Conservation (phyloP, 2,113 vertebrate species). For the Cygnus buccinator region DNA sequence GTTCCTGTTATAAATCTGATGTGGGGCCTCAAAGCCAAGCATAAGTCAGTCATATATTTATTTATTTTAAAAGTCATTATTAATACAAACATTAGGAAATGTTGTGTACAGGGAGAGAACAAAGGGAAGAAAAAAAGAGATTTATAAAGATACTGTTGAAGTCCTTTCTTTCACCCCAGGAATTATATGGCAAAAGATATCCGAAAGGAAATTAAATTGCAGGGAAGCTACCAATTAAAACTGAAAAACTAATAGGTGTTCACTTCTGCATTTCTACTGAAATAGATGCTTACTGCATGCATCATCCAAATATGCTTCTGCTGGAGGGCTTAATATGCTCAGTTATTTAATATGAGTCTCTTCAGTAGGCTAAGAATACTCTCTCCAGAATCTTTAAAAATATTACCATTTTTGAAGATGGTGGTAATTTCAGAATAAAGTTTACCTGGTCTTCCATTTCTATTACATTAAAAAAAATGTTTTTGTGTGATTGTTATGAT, state of each 20-base stretch:
- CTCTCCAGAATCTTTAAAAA: neutral
- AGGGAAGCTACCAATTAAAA: slow-evolving; percentile 56
- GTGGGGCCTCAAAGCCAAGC: neutral
- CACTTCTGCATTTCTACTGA: slow-evolving; percentile 37
- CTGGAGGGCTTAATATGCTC: slow-evolving; percentile 50
- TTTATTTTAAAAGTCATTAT: neutral
- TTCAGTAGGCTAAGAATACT: neutral
- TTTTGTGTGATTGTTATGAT: neutral
- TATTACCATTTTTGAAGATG: neutral
- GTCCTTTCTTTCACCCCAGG: neutral
- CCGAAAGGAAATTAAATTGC: slow-evolving; percentile 48
- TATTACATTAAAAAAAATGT: neutral
- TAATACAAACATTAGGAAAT: neutral
- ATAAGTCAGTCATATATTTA: neutral
- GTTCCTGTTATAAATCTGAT: neutral
- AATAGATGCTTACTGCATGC: slow-evolving; percentile 42
- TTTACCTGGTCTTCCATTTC: slow-evolving; percentile 8
- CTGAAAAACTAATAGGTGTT: slow-evolving; percentile 23
- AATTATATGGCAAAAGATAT: slow-evolving; percentile 1
- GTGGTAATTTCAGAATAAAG: slow-evolving; percentile 13
- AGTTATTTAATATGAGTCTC: slow-evolving; percentile 34
- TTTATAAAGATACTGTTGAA: neutral
- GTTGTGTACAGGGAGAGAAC: neutral
- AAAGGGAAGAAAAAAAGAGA: neutral
- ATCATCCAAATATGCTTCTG: slow-evolving; percentile 28